These are phyloP conservation scores for Amphiura filiformis DNA, from an alignment of 35 echinoderm and acorn worm species.

Conservation along the genomic window DNA sequence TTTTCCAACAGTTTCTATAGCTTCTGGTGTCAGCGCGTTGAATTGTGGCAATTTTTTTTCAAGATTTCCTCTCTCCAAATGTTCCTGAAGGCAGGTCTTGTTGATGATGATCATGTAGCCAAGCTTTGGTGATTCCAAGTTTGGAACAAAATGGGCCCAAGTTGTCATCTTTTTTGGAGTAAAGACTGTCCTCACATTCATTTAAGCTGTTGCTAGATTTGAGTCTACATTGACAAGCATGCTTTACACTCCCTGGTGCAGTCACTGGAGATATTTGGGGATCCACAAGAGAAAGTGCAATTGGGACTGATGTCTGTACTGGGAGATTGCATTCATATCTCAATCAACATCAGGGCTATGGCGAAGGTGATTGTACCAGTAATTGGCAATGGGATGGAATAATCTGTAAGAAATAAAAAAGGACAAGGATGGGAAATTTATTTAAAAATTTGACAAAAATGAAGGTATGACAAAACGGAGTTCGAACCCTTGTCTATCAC, in stretches of 20 bases:
- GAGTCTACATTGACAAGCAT: not conserved
- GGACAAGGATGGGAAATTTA: not conserved
- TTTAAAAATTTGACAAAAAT: constrained; percentile 29
- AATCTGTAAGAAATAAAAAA: not conserved
- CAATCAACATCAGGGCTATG: not conserved
- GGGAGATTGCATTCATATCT: not conserved
- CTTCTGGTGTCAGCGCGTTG: too few relatives aligned
- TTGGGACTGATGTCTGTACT: not conserved
- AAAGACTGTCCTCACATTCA: not conserved
- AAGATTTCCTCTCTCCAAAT: too few relatives aligned
- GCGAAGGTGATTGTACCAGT: not conserved
- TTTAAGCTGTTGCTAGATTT: not conserved
- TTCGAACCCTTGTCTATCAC: not conserved
- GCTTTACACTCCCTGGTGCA: not conserved
- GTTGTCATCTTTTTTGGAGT: not conserved
- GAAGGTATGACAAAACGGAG: constrained; percentile 20
- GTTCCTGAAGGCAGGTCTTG: not conserved
- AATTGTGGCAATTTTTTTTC: too few relatives aligned
- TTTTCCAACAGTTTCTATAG: too few relatives aligned
- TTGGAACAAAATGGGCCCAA: not conserved
- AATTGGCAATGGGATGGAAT: not conserved
- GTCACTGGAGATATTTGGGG: not conserved
- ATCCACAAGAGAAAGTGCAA: not conserved
- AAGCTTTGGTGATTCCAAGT: not conserved
- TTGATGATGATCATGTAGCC: not conserved